phyloP scores from a whole-genome alignment of 2,797 vertebrate species.

The Sebastes itinus region DNA sequence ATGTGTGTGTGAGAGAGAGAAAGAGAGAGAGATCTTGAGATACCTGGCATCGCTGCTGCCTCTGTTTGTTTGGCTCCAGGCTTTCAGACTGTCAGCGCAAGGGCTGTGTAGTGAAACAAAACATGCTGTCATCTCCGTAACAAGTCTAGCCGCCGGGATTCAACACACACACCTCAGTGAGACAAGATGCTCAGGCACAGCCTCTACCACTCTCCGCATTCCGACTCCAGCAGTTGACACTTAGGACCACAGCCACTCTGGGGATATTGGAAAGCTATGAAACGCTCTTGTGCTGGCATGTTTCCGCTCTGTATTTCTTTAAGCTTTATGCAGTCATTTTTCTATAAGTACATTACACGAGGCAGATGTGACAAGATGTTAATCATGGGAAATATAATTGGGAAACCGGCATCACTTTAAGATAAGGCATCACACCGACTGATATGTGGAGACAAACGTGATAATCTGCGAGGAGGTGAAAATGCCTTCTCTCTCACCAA shows the following conservation, averaged over 20 bases:
- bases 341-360: not conserved
- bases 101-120: slow-evolving; percentile 78
- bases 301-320: slow-evolving; percentile 6
- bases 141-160: slow-evolving; percentile 74
- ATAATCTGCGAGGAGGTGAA: slow-evolving; percentile 27
- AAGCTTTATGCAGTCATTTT: slow-evolving; percentile 24
- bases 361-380: slow-evolving; percentile 32
- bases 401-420: slow-evolving; percentile 6
- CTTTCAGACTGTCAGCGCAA: slow-evolving; percentile 76
- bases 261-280: slow-evolving; percentile 43
- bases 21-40: slow-evolving; percentile 65
- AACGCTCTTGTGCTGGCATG: not conserved
- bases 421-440: slow-evolving; percentile 9
- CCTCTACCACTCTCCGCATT: slow-evolving; percentile 58
- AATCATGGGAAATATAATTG: slow-evolving; percentile 2
- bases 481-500: slow-evolving; percentile 10
- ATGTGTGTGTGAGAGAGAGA: not conserved
- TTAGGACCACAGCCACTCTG: slow-evolving; percentile 46
- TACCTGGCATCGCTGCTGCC: slow-evolving; percentile 71
- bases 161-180: slow-evolving; percentile 62
- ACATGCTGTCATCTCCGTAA: slow-evolving; percentile 83
- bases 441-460: slow-evolving; percentile 10
- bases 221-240: slow-evolving; percentile 63
- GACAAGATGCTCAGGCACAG: slow-evolving; percentile 59
- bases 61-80: slow-evolving; percentile 82